Conservation (phyloP, 1,140 invertebrate species). For the Ceratina calcarata region DNA sequence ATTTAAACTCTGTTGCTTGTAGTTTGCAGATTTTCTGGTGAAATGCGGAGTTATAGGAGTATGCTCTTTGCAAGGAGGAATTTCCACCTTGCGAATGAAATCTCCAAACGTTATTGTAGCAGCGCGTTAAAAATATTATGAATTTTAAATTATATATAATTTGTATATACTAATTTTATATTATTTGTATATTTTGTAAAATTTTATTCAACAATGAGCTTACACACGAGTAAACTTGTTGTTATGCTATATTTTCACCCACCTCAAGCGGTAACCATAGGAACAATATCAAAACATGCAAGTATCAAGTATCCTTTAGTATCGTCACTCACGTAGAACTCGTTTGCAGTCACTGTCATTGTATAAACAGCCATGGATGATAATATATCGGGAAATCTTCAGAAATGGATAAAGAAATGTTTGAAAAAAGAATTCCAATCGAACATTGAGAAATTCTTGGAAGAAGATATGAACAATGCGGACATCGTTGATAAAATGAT, state of each 20-base stretch:
- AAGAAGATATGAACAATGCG: slow-evolving; percentile 56
- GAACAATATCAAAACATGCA: slow-evolving; percentile 55
- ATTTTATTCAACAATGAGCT: slow-evolving; percentile 4
- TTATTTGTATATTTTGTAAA: slow-evolving; percentile 27
- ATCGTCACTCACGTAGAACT: slow-evolving; percentile 13
- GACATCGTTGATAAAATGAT: slow-evolving; percentile 70
- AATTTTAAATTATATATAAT: slow-evolving; percentile 26
- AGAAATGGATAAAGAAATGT: slow-evolving; percentile 72
- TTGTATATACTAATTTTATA: slow-evolving; percentile 23
- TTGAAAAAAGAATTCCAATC: slow-evolving; percentile 72
- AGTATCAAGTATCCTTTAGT: neutral
- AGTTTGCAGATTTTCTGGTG: slow-evolving; percentile 88
- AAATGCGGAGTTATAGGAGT: slow-evolving; percentile 84
- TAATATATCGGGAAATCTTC: slow-evolving; percentile 63
- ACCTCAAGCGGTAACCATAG: slow-evolving; percentile 21
- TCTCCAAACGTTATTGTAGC: slow-evolving; percentile 83
- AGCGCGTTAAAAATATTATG: slow-evolving; percentile 41
- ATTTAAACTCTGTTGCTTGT: slow-evolving; percentile 63
- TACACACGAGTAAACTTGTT: neutral
- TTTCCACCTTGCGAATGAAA: slow-evolving; percentile 84
- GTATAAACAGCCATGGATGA: slow-evolving; percentile 64
- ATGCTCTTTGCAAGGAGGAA: slow-evolving; percentile 87
- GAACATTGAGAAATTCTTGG: slow-evolving; percentile 66
- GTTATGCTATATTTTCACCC: neutral
- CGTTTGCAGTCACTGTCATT: neutral